Conservation (phyloP, 2,888 invertebrate genomes). For the Coremacera marginata region DNA sequence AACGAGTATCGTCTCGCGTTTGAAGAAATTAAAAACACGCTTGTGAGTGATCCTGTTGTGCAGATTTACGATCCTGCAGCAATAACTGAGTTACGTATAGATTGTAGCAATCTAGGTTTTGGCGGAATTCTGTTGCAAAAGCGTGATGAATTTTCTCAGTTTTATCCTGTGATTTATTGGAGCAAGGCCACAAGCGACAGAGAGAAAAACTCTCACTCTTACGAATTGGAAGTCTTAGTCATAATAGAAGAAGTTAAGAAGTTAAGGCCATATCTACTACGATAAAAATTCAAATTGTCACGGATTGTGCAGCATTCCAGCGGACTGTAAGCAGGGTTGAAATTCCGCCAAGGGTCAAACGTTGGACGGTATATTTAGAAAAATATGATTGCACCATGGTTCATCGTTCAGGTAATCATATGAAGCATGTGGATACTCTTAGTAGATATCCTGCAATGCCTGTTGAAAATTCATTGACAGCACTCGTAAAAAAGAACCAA, state of each 20-base stretch:
- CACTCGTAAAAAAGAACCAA: slow-evolving; percentile 3
- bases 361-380: slow-evolving; percentile 40
- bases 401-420: slow-evolving; percentile 23
- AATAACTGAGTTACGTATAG: slow-evolving; percentile 5
- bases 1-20: slow-evolving; percentile 13
- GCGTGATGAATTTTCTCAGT: neutral
- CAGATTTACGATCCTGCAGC: neutral
- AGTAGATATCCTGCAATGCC: slow-evolving; percentile 27
- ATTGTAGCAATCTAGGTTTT: neutral
- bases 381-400: slow-evolving; percentile 35
- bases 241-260: slow-evolving; percentile 48
- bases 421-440: slow-evolving; percentile 34
- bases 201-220: slow-evolving; percentile 38
- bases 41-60: neutral
- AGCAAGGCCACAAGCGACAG: neutral
- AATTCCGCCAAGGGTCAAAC: slow-evolving; percentile 39
- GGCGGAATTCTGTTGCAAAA: neutral
- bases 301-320: slow-evolving; percentile 42
- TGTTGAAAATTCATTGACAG: slow-evolving; percentile 21
- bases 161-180: slow-evolving; percentile 42
- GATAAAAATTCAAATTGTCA: slow-evolving; percentile 39
- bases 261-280: slow-evolving; percentile 51
- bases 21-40: slow-evolving; percentile 22
- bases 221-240: slow-evolving; percentile 51
- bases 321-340: slow-evolving; percentile 39